Percentiles rank a stretch among this genome's conserved stretches.
Conservation (phyloP, 1,140 invertebrate genomes). For the Cotesia vestalis region DNA sequence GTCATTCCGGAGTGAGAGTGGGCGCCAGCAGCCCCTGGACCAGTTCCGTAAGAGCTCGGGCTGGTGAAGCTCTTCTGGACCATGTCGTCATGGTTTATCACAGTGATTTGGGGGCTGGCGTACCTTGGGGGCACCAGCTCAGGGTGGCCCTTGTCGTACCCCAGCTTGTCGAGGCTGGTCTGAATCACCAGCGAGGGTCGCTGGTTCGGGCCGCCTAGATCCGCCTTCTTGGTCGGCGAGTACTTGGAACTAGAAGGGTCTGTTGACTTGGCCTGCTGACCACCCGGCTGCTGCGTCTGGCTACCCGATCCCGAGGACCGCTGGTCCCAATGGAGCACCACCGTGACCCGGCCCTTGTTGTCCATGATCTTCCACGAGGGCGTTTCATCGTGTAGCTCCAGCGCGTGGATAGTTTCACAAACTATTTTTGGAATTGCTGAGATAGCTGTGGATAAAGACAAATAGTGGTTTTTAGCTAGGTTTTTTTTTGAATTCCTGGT, state of each 20-base stretch:
- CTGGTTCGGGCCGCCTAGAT: conserved; percentile 63
- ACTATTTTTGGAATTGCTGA: conserved; percentile 95
- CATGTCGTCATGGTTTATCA: conserved; percentile 86
- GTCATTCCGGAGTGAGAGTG: conserved; percentile 43
- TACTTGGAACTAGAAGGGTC: conserved; percentile 65
- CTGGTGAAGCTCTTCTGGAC: conserved; percentile 60
- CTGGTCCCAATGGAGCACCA: conserved; percentile 93
- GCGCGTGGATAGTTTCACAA: conserved; percentile 92
- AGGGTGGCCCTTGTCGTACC: conserved; percentile 58
- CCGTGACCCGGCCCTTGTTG: conserved; percentile 92
- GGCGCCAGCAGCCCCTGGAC: conserved; percentile 43
- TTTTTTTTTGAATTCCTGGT: conserved; percentile 3
- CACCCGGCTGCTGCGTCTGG: conserved; percentile 48
- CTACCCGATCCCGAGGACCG: conserved; percentile 67
- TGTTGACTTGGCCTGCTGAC: conserved; percentile 25
- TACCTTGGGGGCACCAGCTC: conserved; percentile 68
- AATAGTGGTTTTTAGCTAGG: conserved; percentile 14
- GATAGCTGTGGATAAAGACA: conserved; percentile 75
- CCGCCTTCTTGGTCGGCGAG: conserved; percentile 71
- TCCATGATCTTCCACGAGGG: conserved; percentile 97
- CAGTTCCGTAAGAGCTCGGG: conserved; percentile 49
- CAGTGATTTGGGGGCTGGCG: conserved; percentile 85
- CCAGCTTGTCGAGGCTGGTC: conserved; percentile 77
- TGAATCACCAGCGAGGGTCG: conserved; percentile 78
- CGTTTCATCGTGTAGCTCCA: conserved; percentile 93